These are phyloP conservation scores for Nemoura dubitans DNA, from an alignment of 2,888 invertebrate species.

Conservation along the genomic window DNA sequence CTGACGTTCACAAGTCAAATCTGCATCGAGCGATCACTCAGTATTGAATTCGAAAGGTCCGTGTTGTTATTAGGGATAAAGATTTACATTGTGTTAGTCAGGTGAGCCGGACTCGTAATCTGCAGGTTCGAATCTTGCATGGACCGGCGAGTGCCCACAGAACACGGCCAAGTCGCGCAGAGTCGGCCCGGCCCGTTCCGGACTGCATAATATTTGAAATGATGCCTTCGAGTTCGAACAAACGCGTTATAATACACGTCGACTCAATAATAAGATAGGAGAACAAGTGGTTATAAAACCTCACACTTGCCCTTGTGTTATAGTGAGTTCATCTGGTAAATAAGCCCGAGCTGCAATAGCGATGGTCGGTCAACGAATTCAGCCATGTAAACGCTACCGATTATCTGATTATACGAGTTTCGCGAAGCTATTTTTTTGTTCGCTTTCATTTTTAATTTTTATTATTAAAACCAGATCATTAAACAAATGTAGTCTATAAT, in stretches of 20 bases:
- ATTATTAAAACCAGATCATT: neutral
- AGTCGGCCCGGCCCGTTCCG: neutral
- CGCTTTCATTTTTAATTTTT: neutral
- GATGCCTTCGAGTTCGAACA: neutral
- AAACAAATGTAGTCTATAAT: neutral
- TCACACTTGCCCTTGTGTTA: neutral
- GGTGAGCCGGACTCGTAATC: neutral
- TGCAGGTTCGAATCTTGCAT: neutral
- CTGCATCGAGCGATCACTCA: slow-evolving; percentile 3
- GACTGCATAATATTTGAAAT: neutral
- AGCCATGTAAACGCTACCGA: neutral
- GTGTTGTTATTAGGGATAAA: slow-evolving; percentile 3
- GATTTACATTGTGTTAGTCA: neutral
- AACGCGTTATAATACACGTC: neutral
- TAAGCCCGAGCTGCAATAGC: neutral
- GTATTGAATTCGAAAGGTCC: neutral
- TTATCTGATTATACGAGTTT: neutral
- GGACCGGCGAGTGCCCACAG: neutral
- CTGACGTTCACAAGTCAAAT: neutral
- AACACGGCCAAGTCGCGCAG: neutral
- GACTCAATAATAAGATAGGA: neutral
- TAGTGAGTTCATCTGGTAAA: neutral
- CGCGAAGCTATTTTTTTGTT: neutral
- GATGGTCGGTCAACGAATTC: neutral
- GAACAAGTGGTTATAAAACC: neutral